These are phyloP conservation scores for Clarias gariepinus DNA, from an alignment of 2,113 vertebrate genomes.

Conservation along the genomic window DNA sequence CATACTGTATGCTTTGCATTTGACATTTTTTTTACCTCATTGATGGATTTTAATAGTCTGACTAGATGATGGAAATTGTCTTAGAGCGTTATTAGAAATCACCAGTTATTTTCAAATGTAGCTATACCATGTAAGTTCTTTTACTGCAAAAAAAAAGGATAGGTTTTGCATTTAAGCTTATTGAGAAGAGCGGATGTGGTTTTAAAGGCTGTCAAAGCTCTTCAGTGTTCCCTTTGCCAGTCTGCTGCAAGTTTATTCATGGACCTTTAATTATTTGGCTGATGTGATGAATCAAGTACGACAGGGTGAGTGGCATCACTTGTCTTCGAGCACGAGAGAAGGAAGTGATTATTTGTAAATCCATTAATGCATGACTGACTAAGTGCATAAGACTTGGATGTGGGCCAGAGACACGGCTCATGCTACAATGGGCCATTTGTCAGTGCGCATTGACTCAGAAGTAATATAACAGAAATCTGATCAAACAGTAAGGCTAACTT, in stretches of 20 bases:
- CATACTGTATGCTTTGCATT: neutral
- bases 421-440: conserved; percentile 23
- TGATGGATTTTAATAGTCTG: conserved; percentile 18
- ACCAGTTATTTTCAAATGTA: conserved; percentile 32
- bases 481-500: neutral
- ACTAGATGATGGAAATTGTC: conserved; percentile 27
- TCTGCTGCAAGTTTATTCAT: conserved; percentile 41
- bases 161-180: conserved; percentile 28
- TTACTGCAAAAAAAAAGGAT: conserved; percentile 20
- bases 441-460: neutral
- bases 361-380: conserved; percentile 43
- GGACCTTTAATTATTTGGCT: conserved; percentile 46
- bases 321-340: conserved; percentile 59
- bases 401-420: conserved; percentile 15
- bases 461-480: conserved; percentile 17
- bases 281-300: conserved; percentile 44
- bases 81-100: conserved; percentile 43
- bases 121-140: conserved; percentile 33
- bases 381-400: conserved; percentile 14
- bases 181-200: conserved; percentile 36
- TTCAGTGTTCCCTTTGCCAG: conserved; percentile 44
- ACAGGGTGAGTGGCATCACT: conserved; percentile 60
- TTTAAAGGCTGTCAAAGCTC: conserved; percentile 32
- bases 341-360: conserved; percentile 43
- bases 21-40: neutral